Percentiles rank a stretch among this genome's conserved stretches.
phyloP scores from a whole-genome alignment of 2,797 vertebrate genomes.

The Anolis apletophallus region DNA sequence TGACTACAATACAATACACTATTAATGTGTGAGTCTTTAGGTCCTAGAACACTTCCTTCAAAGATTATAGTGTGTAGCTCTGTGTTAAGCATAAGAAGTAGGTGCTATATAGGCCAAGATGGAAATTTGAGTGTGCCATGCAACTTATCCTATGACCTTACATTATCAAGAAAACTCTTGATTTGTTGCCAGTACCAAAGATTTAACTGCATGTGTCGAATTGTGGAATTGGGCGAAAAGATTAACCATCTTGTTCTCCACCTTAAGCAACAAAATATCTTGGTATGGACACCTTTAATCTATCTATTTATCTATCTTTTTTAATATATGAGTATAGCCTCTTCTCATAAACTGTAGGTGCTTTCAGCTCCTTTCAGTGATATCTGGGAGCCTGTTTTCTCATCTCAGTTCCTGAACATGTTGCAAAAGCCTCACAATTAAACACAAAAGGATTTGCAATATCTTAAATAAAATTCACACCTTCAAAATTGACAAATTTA shows the following conservation, averaged over 20 bases:
- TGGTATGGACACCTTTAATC: background rate
- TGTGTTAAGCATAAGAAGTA: background rate
- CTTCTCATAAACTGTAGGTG: background rate
- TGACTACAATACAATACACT: background rate
- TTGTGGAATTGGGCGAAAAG: background rate
- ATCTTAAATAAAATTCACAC: background rate
- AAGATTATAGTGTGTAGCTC: background rate
- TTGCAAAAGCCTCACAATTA: background rate
- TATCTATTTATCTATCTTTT: too few relatives aligned
- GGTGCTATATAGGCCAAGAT: background rate
- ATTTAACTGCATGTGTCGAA: background rate
- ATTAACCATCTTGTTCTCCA: background rate
- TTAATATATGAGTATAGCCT: background rate
- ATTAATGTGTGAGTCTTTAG: background rate
- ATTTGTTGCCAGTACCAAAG: background rate
- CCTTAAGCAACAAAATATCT: background rate
- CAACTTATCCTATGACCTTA: background rate
- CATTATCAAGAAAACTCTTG: too few relatives aligned
- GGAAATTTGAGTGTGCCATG: background rate
- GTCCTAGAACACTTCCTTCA: background rate
- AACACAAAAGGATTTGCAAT: background rate
- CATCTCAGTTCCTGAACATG: background rate
- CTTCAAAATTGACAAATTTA: background rate
- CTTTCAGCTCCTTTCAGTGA: background rate
- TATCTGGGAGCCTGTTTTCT: background rate